Evolutionary conservation across 2,113 vertebrate genomes (phyloP), one percentile per base, ranked within the genome.

Genomic region (Montifringilla adamsi): DNA sequence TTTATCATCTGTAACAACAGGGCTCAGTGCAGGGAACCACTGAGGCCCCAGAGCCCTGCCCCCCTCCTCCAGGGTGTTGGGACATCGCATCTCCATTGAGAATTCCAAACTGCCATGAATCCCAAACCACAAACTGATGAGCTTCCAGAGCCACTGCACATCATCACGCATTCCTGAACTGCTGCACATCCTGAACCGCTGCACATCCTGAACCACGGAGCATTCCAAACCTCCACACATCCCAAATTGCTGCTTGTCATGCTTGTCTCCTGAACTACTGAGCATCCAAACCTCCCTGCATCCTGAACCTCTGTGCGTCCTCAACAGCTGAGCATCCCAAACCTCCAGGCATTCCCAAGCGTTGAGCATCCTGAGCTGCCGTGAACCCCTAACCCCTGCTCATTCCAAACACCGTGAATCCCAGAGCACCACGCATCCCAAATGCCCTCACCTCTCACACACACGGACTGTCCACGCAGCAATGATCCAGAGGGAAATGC

Each of bases 401-500:
- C 39, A 17, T 17, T 47, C 33, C 0, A 0, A 74, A 33, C 19
- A 4, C 15, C 1, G 3, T 0, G 11, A 46, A 28, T 18, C 86
- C 67, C 50, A 5, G 52, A 52, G 9, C 6, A 22, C 10, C 12
- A 1, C 0, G 0, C 30, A 27, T 10, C 64, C 59, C 5, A 2
- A 44, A 24, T 8, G 55, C 59, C 62, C 98, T 97, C 95, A 99
- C 99, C 99, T 99, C 97, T 99, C 99, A 1, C 99, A 99, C 89
- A 99, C 99, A 12, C 99, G 98, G 10, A 99, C 99, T 0, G 99
- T 99, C 99, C 99, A 99, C 18, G 99, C 99, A 0, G 99, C 99
- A 10, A 99, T 99, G 97, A 99, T 99, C 99, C 99, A 99, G 96
- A 99, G 98, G 46, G 99, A 99, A 96, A 99, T 99, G 98, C 99